Conservation (phyloP, 2,888 invertebrate species). For the Tillus elongatus region DNA sequence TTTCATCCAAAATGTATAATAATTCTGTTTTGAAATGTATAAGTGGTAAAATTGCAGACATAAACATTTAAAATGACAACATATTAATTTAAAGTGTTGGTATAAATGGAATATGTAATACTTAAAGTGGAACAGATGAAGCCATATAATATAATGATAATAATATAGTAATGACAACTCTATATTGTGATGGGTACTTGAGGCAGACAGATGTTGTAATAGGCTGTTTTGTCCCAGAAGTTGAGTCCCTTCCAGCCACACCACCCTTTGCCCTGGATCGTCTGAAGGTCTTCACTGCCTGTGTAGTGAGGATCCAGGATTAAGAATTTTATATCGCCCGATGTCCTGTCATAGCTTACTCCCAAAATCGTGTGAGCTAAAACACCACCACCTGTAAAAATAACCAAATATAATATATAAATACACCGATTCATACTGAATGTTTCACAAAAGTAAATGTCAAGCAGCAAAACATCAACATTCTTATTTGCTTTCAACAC, state of each 20-base stretch:
- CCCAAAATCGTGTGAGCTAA: conserved; percentile 97
- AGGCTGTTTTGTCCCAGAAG: conserved; percentile 93
- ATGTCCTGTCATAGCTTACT: conserved; percentile 72
- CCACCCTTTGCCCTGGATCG: conserved; percentile 79
- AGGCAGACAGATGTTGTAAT: conserved; percentile 95
- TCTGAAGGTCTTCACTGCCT: conserved; percentile 70
- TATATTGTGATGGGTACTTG: conserved; percentile 50
- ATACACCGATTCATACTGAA: conserved; percentile 2
- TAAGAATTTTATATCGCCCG: conserved; percentile 80
- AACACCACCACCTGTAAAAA: conserved; percentile 77
- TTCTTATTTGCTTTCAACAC: too few species aligned
- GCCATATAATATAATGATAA: too few species aligned
- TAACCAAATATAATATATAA: conserved; percentile 9
- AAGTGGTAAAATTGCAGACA: too few species aligned
- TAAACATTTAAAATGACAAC: too few species aligned
- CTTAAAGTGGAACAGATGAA: too few species aligned
- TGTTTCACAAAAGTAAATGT: too few species aligned
- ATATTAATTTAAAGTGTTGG: too few species aligned
- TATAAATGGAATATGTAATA: too few species aligned
- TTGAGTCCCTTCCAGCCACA: conserved; percentile 92
- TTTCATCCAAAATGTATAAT: too few species aligned
- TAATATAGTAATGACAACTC: not conserved
- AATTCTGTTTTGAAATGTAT: too few species aligned
- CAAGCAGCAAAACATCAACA: too few species aligned
- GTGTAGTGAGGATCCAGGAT: conserved; percentile 98